A percentile compares a stretch with the other conserved stretches of the same genome.
These are phyloP conservation scores for Tapirus terrestris DNA, from an alignment of 2,113 vertebrate species.

Conservation along the genomic window DNA sequence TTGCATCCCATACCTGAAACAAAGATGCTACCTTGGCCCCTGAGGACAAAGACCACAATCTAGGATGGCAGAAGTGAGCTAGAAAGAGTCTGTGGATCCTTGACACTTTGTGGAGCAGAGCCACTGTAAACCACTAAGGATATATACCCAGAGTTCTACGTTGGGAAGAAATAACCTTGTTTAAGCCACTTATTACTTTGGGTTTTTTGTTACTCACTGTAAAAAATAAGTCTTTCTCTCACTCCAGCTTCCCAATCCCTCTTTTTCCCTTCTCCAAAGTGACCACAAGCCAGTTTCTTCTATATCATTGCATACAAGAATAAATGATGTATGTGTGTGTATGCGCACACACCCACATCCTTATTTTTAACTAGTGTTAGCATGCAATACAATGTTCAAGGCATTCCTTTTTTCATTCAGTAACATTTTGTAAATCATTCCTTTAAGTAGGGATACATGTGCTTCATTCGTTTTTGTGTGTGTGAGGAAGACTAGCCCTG, in stretches of 20 bases:
- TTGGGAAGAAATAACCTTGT: background rate
- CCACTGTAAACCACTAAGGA: background rate
- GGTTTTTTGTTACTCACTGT: background rate
- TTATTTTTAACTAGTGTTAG: too few relatives aligned
- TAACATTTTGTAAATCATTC: too few relatives aligned
- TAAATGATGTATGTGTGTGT: too few relatives aligned
- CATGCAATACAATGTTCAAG: too few relatives aligned
- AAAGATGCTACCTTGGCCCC: background rate
- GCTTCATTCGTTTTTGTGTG: background rate
- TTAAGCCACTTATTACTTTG: background rate
- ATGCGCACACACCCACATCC: too few relatives aligned
- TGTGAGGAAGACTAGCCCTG: too few relatives aligned
- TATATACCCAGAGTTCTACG: background rate
- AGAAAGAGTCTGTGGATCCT: background rate
- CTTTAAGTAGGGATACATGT: background rate
- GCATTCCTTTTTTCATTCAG: too few relatives aligned
- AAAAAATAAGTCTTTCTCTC: background rate
- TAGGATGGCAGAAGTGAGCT: background rate
- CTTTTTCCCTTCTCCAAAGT: background rate
- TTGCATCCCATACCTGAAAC: background rate
- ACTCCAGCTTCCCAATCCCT: background rate
- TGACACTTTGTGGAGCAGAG: background rate
- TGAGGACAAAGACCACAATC: background rate
- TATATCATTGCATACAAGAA: too few relatives aligned
- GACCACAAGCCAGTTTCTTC: background rate